A percentile compares a stretch with the other conserved stretches of the same genome.
phyloP scores from a whole-genome alignment of 2,888 invertebrate species.

The Eilema depressum region DNA sequence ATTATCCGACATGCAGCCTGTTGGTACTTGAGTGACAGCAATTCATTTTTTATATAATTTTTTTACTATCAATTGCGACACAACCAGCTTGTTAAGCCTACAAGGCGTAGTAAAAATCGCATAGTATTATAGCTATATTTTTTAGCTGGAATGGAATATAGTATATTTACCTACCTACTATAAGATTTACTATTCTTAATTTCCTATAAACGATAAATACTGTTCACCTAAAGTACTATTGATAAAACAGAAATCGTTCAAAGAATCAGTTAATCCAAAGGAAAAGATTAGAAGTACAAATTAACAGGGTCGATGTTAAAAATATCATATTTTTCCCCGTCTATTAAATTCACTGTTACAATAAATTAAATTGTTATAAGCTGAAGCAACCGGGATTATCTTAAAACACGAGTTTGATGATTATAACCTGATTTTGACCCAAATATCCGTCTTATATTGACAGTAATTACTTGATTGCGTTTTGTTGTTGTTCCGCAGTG shows the following conservation, averaged over 20 bases:
- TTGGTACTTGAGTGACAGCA: neutral
- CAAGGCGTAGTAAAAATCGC: no score
- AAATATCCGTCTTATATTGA: neutral
- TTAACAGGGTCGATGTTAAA: neutral
- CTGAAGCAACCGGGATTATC: neutral
- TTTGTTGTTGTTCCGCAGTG: conserved; percentile 25
- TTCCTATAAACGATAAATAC: no score
- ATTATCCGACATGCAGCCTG: neutral
- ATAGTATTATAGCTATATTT: no score
- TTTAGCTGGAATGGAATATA: no score
- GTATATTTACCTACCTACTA: no score
- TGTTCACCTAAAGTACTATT: no score
- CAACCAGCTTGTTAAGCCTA: neutral
- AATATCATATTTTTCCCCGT: neutral
- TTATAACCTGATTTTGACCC: neutral
- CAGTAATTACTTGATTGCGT: conserved; percentile 23
- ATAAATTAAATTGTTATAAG: neutral
- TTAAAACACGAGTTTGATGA: no score
- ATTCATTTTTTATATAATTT: neutral
- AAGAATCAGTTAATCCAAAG: no score
- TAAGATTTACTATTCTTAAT: neutral
- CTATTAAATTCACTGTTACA: no score
- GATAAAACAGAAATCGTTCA: no score
- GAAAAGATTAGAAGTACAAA: no score
- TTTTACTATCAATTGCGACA: neutral